Evolutionary conservation across 1,140 invertebrate genomes (phyloP), one percentile per base, ranked within the genome.

Genomic region (Tribolium madens): DNA sequence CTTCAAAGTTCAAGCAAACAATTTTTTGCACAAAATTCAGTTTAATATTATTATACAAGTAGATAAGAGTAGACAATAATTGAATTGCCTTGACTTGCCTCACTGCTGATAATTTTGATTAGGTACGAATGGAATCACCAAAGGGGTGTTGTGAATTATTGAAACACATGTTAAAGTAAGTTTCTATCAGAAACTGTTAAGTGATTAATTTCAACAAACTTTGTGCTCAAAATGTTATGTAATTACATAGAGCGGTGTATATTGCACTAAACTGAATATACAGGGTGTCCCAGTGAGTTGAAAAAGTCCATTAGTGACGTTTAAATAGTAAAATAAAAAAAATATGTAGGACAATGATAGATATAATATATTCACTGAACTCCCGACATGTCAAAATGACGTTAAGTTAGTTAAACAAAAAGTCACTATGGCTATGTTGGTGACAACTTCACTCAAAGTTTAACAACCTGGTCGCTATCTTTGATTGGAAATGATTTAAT

Each of bases 101-200:
- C 31, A 33, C 26, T 64, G 57, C 36, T 64, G 31, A 64, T 64
- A 64, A 64, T 64, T 64, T 64, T 26, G 26, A 64, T 64, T 33
- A 64, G 57, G 57, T 64, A 42, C 21, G 57, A 64, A 64, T 12
- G 31, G 57, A 64, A 33, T 64, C 57, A 33, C 18, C 26, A 57
- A 26, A 64, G 57, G 57, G 57, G 13, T 64, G 57, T 64, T 64
- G 57, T 64, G 57, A 64, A 64, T 64, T 64, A 64, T 64, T 64
- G 57, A 64, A 64, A 64, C 57, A 64, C 26, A 64, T 33, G 57
- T 26, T 64, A 26, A 64, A 64, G 57, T 64, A 33, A 64, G 57
- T 64, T 60, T 14, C 57, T 36, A 64, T 64, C 57, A 64, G 26
- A 64, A 64, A 6, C 57, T n/a, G 57, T 64, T 64, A 64, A 64